phyloP scores from a whole-genome alignment of 2,113 vertebrate genomes.

The Urocolius indicus region DNA sequence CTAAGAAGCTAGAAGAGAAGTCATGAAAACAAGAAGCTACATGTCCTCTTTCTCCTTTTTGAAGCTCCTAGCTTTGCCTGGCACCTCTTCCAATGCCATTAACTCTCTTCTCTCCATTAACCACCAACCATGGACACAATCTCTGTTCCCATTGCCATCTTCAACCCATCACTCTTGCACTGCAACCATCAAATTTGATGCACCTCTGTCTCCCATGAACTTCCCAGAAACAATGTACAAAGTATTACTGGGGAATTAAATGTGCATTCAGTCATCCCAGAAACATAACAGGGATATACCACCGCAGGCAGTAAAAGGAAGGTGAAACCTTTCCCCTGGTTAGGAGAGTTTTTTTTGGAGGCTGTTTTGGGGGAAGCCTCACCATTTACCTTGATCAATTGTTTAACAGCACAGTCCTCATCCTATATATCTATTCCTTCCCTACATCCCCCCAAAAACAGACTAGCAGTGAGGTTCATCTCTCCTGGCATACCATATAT shows the following conservation, averaged over 20 bases:
- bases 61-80: not conserved
- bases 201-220: not conserved
- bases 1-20: not conserved
- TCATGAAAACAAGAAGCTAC: not conserved
- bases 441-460: not conserved
- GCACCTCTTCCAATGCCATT: not conserved
- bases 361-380: not conserved
- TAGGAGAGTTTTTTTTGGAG: not conserved
- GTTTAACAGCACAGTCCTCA: not conserved
- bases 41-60: not conserved
- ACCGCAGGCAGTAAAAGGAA: not conserved
- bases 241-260: not conserved
- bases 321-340: not conserved
- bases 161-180: not conserved
- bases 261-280: too few species aligned
- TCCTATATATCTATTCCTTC: not conserved
- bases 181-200: not conserved
- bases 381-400: not conserved
- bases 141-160: not conserved
- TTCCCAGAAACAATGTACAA: not conserved
- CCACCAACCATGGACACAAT: rapidly evolving
- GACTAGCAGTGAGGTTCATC: not conserved
- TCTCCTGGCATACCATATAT: not conserved
- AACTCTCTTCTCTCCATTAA: not conserved
- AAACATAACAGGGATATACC: not conserved